Base-by-base conservation (phyloP, 2,797 vertebrate genomes). In the Poecilia picta region DNA sequence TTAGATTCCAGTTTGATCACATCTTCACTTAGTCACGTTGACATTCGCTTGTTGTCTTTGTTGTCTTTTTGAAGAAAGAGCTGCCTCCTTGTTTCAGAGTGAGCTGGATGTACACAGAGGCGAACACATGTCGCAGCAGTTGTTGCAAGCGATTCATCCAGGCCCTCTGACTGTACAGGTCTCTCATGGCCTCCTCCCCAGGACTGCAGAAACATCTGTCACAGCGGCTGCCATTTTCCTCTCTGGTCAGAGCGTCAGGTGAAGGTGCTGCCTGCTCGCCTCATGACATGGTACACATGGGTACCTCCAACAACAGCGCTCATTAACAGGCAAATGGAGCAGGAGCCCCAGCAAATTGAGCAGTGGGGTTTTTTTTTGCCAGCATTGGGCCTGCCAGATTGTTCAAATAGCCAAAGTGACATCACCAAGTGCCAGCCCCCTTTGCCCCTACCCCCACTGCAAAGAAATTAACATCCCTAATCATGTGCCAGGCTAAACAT, bases 251-350 rank as follows among this genome's bases (percentile, higher is more conserved):
- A 90, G 91, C 92, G 91, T 91, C 95, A 94, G 94, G 94, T 95
- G 94, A 95, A 94, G 93, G 95, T 94, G 95, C 92, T 89, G 94
- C 93, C 90, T 91, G 93, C 93, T 89, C 80, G 90, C 90, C 90
- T 92, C 85, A 70, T 89, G 93, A 95, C 95, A 95, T 91, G 94
- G 94, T 83, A 95, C 95, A 96, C 95, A 95, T 96, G 95, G 95
- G 91, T 94, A 93, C 92, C 94, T 93, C 92, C 93, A 93, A 94
- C 95, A 96, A 95, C 94, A 93, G 92, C 88, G 92, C 94, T 96
- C 95, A 96, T 96, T 96, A 96, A 95, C 94, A 94, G 94, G 94
- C 95, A 95, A 95, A 95, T 94, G 94, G 95, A 94, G 93, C 94
- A 94, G 90, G 90, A 93, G 91, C 89, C 91, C 82, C 88, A 72